phyloP scores from a whole-genome alignment of 2,888 invertebrate species.

The Apamea sordens region DNA sequence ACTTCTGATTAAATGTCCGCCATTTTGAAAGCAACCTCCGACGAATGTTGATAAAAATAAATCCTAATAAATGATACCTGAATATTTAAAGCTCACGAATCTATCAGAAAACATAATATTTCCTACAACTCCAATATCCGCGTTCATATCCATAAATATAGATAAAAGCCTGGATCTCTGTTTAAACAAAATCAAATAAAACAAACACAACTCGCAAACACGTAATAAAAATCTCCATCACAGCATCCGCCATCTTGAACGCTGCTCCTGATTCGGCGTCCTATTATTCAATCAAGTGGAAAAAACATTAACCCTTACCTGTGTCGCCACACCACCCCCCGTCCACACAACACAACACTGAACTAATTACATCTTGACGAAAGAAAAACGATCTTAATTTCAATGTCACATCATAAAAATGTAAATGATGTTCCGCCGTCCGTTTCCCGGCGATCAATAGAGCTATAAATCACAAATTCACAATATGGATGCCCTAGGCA shows the following conservation, averaged over 20 bases:
- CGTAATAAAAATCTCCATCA: not conserved
- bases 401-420: not conserved
- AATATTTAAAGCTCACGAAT: not conserved
- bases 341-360: not conserved
- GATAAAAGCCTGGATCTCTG: not conserved
- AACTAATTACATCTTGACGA: not conserved
- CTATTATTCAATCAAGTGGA: not conserved
- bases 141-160: not conserved
- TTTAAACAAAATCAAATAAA: not conserved
- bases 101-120: not conserved
- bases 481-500: constrained; percentile 40
- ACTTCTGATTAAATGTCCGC: not conserved
- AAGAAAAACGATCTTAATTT: not conserved
- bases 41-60: not conserved
- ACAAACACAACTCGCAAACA: not conserved
- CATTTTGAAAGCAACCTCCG: not conserved
- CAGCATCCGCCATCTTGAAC: constrained; percentile 28
- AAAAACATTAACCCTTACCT: constrained; percentile 3
- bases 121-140: not conserved
- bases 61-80: not conserved
- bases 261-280: not conserved
- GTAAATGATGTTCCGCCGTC: not conserved
- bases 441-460: constrained; percentile 36
- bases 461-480: constrained; percentile 51
- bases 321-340: not conserved